A percentile compares a stretch with the other conserved stretches of the same genome.
phyloP scores from a whole-genome alignment of 2,797 vertebrate species.

The Diglossa cyanea region DNA sequence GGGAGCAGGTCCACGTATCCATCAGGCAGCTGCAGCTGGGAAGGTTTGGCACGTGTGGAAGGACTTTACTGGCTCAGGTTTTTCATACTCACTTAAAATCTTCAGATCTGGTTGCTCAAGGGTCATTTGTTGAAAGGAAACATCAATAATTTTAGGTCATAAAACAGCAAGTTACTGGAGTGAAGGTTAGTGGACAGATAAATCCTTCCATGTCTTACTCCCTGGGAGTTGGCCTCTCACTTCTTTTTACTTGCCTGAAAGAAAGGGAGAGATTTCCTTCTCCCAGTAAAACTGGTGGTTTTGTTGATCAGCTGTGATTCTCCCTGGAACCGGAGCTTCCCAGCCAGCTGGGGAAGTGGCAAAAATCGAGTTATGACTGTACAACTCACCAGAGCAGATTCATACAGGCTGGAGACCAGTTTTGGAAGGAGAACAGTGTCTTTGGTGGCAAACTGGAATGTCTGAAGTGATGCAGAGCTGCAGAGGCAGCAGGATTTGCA shows the following conservation, averaged over 20 bases:
- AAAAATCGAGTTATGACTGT: background rate
- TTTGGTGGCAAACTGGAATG: background rate
- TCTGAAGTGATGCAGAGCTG: background rate
- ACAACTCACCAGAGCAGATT: fast-evolving
- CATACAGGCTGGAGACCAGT: background rate
- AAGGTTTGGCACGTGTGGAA: background rate
- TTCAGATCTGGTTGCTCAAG: background rate
- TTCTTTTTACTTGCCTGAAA: background rate
- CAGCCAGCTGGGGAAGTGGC: background rate
- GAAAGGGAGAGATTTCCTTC: background rate
- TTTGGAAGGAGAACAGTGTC: background rate
- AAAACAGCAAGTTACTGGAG: background rate
- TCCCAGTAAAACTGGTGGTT: background rate
- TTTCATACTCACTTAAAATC: fast-evolving
- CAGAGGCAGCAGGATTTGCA: background rate
- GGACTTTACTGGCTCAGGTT: background rate
- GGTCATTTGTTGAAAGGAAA: background rate
- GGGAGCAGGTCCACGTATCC: background rate
- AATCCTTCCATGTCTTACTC: background rate
- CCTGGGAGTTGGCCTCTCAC: background rate
- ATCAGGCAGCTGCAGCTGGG: background rate
- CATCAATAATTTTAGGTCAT: background rate
- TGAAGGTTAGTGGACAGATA: background rate
- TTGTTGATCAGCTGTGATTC: background rate
- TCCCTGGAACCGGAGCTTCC: background rate